A percentile compares a stretch with the other conserved stretches of the same genome.
phyloP scores from a whole-genome alignment of 2,113 vertebrate species.

The Malurus melanocephalus region DNA sequence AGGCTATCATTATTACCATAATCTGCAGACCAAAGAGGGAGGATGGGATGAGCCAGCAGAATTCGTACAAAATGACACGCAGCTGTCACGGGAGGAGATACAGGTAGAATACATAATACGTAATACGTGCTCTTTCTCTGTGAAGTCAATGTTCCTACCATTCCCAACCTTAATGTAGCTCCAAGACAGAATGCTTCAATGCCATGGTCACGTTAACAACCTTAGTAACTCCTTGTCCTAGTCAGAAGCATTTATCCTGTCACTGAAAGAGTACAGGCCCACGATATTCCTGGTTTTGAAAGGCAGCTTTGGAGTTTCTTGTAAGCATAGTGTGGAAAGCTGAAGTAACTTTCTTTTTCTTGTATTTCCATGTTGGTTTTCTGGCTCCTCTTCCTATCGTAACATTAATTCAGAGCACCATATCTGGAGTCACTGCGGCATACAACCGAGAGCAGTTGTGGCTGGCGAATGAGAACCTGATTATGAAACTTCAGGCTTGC shows the following conservation, averaged over 20 bases:
- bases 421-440: constrained; percentile 90
- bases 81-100: constrained; percentile 92
- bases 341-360: not conserved
- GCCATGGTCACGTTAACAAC: not conserved
- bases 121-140: not conserved
- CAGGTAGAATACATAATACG: constrained; percentile 74
- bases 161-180: not conserved
- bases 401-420: constrained; percentile 71
- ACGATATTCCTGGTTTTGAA: not conserved
- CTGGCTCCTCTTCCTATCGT: not conserved
- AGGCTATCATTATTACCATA: constrained; percentile 93
- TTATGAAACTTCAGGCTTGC: constrained; percentile 88
- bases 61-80: constrained; percentile 84
- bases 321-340: not conserved
- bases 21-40: constrained; percentile 80
- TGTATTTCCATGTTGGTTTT: not conserved
- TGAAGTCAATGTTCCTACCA: not conserved
- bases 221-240: not conserved
- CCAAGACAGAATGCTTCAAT: not conserved
- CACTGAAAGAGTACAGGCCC: not conserved
- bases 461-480: constrained; percentile 91
- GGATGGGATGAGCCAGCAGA: constrained; percentile 86
- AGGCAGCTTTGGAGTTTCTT: not conserved
- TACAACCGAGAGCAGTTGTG: constrained; percentile 97
- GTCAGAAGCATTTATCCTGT: not conserved